Base-by-base conservation (phyloP, 2,888 invertebrate genomes). In the Clanis bilineata region DNA sequence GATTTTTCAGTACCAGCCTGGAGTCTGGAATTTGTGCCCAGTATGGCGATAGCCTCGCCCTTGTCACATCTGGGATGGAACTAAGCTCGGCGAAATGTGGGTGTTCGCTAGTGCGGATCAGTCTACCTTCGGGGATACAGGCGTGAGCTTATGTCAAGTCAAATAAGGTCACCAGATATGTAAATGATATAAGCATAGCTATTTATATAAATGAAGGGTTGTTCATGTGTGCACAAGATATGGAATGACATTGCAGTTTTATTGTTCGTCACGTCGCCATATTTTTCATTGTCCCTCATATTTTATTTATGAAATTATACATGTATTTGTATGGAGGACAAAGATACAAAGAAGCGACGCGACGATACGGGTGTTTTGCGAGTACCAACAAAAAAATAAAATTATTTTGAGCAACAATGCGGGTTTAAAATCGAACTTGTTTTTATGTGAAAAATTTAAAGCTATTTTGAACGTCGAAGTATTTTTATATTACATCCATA, bases 251-350 rank as follows among this genome's bases (percentile, higher is more conserved):
- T 28, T 51, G 51, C 51, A 51, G 15, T 47, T 25, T 47, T 28
- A 28, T 51, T 28, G 28, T 51, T 12, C 28, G 15, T 51, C 18
- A 28, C 18, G 51, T 51, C 51, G 28, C 25, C 3, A 28, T 47
- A 47, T 47, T 47, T 23, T 47, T 15, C 47, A 51, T 51, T 51
- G 18, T 18, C 32, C n/a, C 51, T 51, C 51, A 32, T 51, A 10
- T 51, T 28, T 51, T 51, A 51, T 51, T 51, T 32, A 51, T 51
- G 51, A 51, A 51, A 32, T 51, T 51, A 51, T 51, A 51, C 32
- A 9, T 51, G 51, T 32, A 51, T 51, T 10, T 51, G 51, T 32
- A 28, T 28, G 32, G 18, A 44, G 45, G n/a, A 45, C 45, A 45
- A 45, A 45, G 45, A 51, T 32, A 51, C 51, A 51, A 51, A 25